These are phyloP conservation scores for Crepidodera aurea DNA, from an alignment of 2,888 invertebrate species.

Conservation along the genomic window DNA sequence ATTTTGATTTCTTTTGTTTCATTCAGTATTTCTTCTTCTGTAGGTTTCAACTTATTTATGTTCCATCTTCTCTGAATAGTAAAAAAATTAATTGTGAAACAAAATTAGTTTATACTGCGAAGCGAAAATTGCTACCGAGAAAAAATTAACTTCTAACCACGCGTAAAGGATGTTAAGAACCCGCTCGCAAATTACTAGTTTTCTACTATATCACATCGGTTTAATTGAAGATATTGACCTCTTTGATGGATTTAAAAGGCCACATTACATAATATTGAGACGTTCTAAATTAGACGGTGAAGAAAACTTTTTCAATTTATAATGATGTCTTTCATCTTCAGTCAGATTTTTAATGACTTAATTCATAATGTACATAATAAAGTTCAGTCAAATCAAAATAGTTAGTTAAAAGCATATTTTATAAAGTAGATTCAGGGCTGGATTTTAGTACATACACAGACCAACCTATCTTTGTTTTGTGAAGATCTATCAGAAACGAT, in stretches of 20 bases:
- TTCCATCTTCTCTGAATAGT: too few species aligned
- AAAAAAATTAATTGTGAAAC: too few species aligned
- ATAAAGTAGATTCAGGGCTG: background rate
- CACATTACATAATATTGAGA: conserved; percentile 14
- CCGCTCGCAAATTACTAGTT: conserved; percentile 14
- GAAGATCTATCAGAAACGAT: too few species aligned
- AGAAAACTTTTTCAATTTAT: conserved; percentile 1
- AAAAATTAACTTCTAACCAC: too few species aligned
- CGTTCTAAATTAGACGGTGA: background rate
- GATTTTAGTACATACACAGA: too few species aligned
- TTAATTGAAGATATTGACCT: conserved; percentile 19
- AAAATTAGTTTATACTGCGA: too few species aligned
- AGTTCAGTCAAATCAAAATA: background rate
- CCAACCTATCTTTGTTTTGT: too few species aligned
- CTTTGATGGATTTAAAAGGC: conserved; percentile 10
- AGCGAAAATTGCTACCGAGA: too few species aligned
- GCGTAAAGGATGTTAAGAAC: background rate
- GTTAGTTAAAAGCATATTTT: background rate
- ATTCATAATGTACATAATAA: background rate
- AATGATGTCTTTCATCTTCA: conserved; percentile 13
- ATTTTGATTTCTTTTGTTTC: too few species aligned
- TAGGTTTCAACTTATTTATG: too few species aligned
- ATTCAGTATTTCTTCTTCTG: too few species aligned
- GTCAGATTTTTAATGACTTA: background rate
- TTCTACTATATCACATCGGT: conserved; percentile 11